Conservation (phyloP, 64 coral and sea anemone species). For the Hydrozoanthus tunicans region DNA sequence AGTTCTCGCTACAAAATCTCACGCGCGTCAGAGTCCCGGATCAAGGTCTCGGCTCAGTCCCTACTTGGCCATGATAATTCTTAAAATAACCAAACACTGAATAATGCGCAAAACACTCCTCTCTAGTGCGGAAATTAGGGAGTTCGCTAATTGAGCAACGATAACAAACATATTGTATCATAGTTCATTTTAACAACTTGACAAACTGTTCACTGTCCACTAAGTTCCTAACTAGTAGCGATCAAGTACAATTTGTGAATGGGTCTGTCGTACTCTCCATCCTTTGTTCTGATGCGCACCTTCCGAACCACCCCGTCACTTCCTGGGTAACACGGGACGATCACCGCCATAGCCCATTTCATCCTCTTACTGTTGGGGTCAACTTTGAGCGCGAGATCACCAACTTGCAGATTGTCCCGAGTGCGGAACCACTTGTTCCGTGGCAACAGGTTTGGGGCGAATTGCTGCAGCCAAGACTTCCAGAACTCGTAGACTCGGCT, state of each 20-base stretch:
- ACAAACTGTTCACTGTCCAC: not conserved
- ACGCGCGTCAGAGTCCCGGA: too few relatives aligned
- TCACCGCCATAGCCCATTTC: not conserved
- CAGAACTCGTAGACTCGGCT: not conserved
- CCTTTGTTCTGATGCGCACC: not conserved
- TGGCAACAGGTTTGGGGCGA: not conserved
- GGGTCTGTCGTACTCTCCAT: not conserved
- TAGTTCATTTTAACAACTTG: not conserved
- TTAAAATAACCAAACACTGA: too few relatives aligned
- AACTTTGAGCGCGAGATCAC: not conserved
- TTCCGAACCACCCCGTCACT: not conserved
- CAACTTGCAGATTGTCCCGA: not conserved
- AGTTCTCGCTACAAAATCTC: too few relatives aligned
- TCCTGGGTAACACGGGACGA: not conserved
- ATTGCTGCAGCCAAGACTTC: not conserved
- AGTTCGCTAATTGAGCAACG: slow-evolving; percentile 17
- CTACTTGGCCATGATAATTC: too few relatives aligned
- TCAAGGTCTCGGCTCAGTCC: too few relatives aligned
- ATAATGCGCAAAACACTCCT: not conserved
- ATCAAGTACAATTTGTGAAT: not conserved
- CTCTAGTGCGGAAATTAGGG: slow-evolving; percentile 18
- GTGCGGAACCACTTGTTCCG: slow-evolving; percentile 4
- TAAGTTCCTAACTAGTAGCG: not conserved
- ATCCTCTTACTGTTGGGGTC: not conserved
- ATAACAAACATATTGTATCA: not conserved